These are phyloP conservation scores for Lycaon pictus DNA, from an alignment of 2,113 vertebrate species.

Conservation along the genomic window DNA sequence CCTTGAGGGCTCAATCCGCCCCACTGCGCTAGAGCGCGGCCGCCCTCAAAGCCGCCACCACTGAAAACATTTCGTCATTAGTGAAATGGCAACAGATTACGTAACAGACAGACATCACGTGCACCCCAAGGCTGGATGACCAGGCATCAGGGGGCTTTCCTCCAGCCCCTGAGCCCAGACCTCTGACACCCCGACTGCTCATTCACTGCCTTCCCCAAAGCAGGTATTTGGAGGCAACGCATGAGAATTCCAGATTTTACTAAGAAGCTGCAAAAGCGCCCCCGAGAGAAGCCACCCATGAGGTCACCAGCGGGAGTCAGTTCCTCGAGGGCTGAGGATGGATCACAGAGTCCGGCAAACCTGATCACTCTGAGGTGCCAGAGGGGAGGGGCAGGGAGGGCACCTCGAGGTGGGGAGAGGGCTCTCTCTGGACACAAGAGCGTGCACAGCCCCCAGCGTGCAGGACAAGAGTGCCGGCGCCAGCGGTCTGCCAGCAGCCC, in stretches of 20 bases:
- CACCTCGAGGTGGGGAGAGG: background rate
- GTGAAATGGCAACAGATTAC: fast-evolving
- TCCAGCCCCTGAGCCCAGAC: background rate
- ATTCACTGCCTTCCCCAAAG: background rate
- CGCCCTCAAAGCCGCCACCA: background rate
- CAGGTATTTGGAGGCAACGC: background rate
- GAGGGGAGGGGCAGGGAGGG: too few relatives aligned
- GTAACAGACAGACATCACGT: fast-evolving
- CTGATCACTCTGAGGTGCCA: fast-evolving
- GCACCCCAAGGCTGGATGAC: fast-evolving
- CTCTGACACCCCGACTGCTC: fast-evolving
- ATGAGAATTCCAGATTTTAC: background rate
- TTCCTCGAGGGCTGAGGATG: background rate
- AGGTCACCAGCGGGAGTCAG: background rate
- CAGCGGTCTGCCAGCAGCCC: fast-evolving
- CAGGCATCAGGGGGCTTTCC: background rate
- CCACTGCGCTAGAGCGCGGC: background rate
- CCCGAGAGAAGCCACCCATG: background rate
- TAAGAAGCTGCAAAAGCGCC: fast-evolving
- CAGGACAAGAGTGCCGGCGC: too few relatives aligned
- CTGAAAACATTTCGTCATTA: fast-evolving
- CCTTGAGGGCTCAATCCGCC: background rate
- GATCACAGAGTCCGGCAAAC: background rate
- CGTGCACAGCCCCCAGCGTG: fast-evolving
- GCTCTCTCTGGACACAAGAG: background rate